Evolutionary conservation across 1,140 invertebrate genomes (phyloP), one percentile per base, ranked within the genome.

Genomic region (Zaprionus lachaisei): DNA sequence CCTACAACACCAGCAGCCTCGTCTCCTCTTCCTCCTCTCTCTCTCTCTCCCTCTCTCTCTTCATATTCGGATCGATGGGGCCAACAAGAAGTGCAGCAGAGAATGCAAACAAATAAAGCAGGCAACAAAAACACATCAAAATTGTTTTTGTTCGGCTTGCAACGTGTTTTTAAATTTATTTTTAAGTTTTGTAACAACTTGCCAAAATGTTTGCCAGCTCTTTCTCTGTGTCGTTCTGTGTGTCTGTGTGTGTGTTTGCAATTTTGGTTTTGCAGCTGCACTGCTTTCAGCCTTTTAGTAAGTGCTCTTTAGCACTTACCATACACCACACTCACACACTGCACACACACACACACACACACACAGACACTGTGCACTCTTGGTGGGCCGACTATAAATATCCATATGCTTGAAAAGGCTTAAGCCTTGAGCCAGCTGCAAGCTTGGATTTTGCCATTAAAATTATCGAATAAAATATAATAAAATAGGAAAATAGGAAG

Each of bases 161-260:
- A 72, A 77, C 57, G 74, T 72, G 55, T 73, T 70, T 77, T 77
- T 38, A 64, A 79, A 79, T 79, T 57, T 69, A 84, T 76, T 81
- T 84, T 80, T 61, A 85, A 85, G 71, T 84, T 63, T 60, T 67
- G 63, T 55, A 60, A 56, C 57, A 72, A 78, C 55, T 74, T 80
- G 56, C 49, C 51, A 63, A 41, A 69, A 77, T 73, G 63, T 72
- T 77, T 77, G 62, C 74, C 69, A 72, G 38, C 57, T 37, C 4
- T 51, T 3, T 58, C 17, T 38, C 14, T 56, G 1, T 56, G 0
- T 56, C 11, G n/a, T 0, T 17, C 12, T 4, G 2, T 38, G 11
- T 44, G 38, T 38, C 54, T 24, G 22, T 24, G 38, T 38, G 60
- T 24, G 22, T 24, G 22, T 24, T 37, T 41, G 51, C 49, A 66